phyloP scores from a whole-genome alignment of 2,113 vertebrate genomes.

The Conger conger region DNA sequence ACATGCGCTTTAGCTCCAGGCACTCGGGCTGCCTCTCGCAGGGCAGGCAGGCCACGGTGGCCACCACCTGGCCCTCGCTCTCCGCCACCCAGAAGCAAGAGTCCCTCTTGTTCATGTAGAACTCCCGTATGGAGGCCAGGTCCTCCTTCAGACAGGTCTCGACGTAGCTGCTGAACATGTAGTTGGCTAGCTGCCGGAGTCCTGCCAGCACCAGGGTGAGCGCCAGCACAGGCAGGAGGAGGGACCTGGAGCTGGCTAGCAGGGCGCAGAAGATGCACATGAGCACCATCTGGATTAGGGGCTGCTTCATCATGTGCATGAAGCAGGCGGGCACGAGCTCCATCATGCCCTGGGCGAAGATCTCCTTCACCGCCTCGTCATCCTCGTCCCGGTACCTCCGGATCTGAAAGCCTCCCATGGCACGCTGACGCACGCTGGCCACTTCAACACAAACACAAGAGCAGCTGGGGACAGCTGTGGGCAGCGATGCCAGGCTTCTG shows the following conservation, averaged over 20 bases:
- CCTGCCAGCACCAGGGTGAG: constrained; percentile 66
- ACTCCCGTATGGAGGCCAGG: constrained; percentile 50
- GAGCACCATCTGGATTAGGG: constrained; percentile 63
- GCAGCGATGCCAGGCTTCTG: not conserved
- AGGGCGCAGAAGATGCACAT: constrained; percentile 63
- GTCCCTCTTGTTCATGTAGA: constrained; percentile 57
- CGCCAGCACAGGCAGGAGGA: constrained; percentile 64
- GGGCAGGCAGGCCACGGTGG: constrained; percentile 61
- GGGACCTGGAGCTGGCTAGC: constrained; percentile 63
- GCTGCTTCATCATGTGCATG: constrained; percentile 68
- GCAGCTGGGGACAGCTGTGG: not conserved
- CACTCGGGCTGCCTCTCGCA: not conserved
- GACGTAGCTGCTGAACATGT: constrained; percentile 63
- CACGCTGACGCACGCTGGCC: not conserved
- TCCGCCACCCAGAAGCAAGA: constrained; percentile 76
- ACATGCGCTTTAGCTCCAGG: constrained; percentile 71
- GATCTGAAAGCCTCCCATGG: constrained; percentile 65
- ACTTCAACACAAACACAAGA: constrained; percentile 21
- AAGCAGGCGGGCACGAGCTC: constrained; percentile 69
- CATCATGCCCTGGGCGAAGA: constrained; percentile 69
- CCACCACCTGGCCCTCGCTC: constrained; percentile 62
- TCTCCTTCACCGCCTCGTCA: constrained; percentile 58
- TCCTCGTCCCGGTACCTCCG: constrained; percentile 63
- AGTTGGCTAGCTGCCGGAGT: constrained; percentile 50
- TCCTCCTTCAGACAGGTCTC: constrained; percentile 54